Evolutionary conservation across 2,113 vertebrate genomes (phyloP), one percentile per base, ranked within the genome.

Genomic region (Meles meles): DNA sequence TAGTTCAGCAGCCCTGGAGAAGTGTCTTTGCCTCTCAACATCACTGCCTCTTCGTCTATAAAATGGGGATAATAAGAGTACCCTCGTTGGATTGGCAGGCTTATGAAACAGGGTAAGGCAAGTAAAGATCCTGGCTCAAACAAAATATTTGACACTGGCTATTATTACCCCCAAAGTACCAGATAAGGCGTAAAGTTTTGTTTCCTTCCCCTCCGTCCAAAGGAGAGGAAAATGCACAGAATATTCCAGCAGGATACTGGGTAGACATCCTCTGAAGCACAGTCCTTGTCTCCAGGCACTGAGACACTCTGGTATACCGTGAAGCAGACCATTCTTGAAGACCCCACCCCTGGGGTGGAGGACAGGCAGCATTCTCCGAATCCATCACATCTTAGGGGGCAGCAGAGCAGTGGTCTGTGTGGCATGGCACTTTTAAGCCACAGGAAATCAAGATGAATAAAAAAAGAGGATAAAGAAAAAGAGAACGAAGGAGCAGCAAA

Each of bases 181-280:
- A 84, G 47, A 85, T n/a, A 65, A 92, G 4, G 18, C 31, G 34
- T 55, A 39, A 84, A 72, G 8, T 39, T 88, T 67, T 77, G 7
- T 52, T 92, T 52, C 72, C 61, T 42, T 15, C 47, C 37, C 80
- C 49, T 74, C 71, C 85, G 13, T 23, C 59, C 37, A 34, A 79
- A 72, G 76, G 15, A 88, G 34, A 95, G 65, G 13, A 87, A 95
- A 87, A 49, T 39, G 69, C 72, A 49, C 37, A 90, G 12, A 44
- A 37, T 37, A 69, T 9, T 42, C 42, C 8, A 61, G 17, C 11
- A 61, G 39, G 29, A 88, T 25, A 21, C 14, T 18, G 34, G 47
- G 27, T 39, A 69, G 27, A 72, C 59, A 82, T 39, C 15, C 55
- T 76, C 37, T 39, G 76, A 69, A 76, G 27, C 42, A 39, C 27